These are phyloP conservation scores for Nesoenas mayeri DNA, from an alignment of 2,113 vertebrate species.

Conservation along the genomic window DNA sequence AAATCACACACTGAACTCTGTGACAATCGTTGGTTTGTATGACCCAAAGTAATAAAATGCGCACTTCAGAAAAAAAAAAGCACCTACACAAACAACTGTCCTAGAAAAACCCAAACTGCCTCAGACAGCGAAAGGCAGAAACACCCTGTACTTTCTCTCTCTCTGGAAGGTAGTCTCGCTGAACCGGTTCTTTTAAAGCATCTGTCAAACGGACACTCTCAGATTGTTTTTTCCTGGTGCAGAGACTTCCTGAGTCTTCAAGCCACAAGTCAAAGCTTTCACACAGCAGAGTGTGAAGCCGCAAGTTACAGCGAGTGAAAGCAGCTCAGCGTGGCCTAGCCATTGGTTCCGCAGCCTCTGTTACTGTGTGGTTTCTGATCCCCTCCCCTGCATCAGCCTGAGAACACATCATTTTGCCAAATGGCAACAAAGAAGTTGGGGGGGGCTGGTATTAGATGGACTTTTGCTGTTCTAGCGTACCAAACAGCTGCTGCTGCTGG, in stretches of 20 bases:
- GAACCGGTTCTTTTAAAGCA: background rate
- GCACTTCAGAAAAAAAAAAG: background rate
- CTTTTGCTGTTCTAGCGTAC: background rate
- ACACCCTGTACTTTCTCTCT: fast-evolving
- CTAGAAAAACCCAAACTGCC: background rate
- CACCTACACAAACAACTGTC: background rate
- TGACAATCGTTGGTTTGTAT: fast-evolving
- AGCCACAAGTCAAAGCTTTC: background rate
- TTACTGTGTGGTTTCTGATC: background rate
- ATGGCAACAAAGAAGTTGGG: background rate
- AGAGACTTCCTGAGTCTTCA: background rate
- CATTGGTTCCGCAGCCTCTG: background rate
- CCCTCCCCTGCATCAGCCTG: background rate
- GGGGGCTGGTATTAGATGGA: background rate
- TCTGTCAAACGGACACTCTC: background rate
- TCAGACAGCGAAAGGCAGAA: background rate
- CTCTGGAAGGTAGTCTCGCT: fast-evolving
- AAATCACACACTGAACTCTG: background rate
- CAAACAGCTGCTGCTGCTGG: fast-evolving
- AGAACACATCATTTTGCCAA: fast-evolving
- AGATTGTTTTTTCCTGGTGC: background rate
- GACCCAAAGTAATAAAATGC: fast-evolving
- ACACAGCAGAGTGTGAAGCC: conserved; percentile 10
- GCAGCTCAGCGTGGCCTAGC: background rate
- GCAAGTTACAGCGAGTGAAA: background rate